Percentiles rank a stretch among this genome's conserved stretches.
Evolutionary conservation across 2,113 vertebrate species (phyloP).

Genomic region (Bucco capensis): DNA sequence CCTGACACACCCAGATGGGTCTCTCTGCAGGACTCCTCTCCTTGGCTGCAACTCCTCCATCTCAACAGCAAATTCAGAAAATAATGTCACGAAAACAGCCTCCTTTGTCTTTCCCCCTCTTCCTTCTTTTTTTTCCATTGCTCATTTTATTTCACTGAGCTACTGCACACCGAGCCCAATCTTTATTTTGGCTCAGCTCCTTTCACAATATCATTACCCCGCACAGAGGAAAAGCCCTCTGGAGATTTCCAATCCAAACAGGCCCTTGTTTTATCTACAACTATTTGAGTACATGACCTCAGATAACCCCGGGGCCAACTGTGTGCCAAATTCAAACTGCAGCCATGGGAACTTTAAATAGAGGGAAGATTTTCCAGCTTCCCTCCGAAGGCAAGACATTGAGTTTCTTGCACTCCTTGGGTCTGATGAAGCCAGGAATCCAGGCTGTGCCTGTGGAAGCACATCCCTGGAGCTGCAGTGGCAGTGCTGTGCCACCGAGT

Average conservation of each 20-base stretch:
- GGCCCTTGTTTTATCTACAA: constrained; percentile 63
- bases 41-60: constrained; percentile 1
- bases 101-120: not conserved
- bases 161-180: constrained; percentile 11
- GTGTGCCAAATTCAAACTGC: constrained; percentile 39
- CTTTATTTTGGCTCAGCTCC: constrained; percentile 57
- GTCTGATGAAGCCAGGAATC: rapidly evolving
- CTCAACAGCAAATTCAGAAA: constrained; percentile 30
- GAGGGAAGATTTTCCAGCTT: constrained; percentile 19
- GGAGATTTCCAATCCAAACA: constrained; percentile 68
- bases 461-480: rapidly evolving
- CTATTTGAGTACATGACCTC: constrained; percentile 61
- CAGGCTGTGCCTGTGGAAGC: rapidly evolving
- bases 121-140: not conserved
- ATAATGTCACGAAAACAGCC: constrained; percentile 16
- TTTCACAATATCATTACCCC: constrained; percentile 4
- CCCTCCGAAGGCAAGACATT: not conserved
- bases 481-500: rapidly evolving
- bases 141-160: constrained; percentile 48
- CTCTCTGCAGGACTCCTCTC: not conserved
- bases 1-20: not conserved
- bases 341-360: constrained; percentile 65
- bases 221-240: constrained; percentile 53
- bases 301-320: constrained; percentile 48
- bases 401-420: not conserved